A percentile compares a stretch with the other conserved stretches of the same genome.
These are phyloP conservation scores for Cheilinus undulatus DNA, from an alignment of 2,113 vertebrate genomes.

Conservation along the genomic window DNA sequence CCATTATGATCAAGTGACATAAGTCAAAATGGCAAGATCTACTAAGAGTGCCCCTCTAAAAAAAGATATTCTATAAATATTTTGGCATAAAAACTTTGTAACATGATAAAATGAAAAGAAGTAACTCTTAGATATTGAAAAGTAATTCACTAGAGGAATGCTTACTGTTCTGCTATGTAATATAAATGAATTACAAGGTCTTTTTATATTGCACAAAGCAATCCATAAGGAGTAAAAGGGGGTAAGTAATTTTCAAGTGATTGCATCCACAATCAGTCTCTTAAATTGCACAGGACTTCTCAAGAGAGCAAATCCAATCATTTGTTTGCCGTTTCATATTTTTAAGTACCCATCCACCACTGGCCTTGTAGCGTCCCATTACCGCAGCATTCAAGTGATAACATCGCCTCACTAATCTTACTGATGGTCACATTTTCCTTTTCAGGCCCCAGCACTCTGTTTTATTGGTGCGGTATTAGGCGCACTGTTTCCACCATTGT, in stretches of 20 bases:
- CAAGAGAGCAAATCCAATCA: conserved; percentile 67
- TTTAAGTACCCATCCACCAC: conserved; percentile 61
- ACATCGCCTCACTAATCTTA: conserved; percentile 66
- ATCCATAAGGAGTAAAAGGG: conserved; percentile 7
- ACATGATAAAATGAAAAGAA: too few species aligned
- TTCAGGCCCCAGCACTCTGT: conserved; percentile 73
- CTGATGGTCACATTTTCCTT: conserved; percentile 70
- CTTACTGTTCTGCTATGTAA: background rate
- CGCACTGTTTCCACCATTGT: conserved; percentile 70
- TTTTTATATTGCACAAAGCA: background rate
- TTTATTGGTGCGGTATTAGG: conserved; percentile 72
- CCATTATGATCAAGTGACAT: too few species aligned
- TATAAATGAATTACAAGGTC: conserved; percentile 9
- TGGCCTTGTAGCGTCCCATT: conserved; percentile 46
- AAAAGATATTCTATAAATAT: too few species aligned
- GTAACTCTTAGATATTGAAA: background rate
- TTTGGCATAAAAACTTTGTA: too few species aligned
- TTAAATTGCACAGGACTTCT: conserved; percentile 64
- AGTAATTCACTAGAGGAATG: background rate
- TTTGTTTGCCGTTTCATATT: conserved; percentile 71
- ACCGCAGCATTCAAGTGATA: conserved; percentile 55
- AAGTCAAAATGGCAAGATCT: too few species aligned
- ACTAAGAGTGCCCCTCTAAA: too few species aligned
- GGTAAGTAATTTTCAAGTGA: conserved; percentile 36
- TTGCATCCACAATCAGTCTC: conserved; percentile 66